Base-by-base conservation (phyloP, 2,797 vertebrate genomes). In the Meriones psammophilus region DNA sequence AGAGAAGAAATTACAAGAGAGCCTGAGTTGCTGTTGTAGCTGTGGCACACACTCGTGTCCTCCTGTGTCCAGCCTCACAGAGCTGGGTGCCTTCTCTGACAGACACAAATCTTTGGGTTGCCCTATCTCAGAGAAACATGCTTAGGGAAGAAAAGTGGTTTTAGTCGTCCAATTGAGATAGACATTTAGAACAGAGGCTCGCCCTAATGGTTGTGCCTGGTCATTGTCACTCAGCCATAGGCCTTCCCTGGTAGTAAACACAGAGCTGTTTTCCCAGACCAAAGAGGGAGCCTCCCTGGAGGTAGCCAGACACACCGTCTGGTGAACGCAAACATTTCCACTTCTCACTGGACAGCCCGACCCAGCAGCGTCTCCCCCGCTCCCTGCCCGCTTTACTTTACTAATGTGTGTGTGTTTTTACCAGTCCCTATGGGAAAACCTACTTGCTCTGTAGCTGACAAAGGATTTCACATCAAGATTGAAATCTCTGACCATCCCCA, bases 171-270 rank as follows among this genome's bases (percentile, higher is more conserved):
- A 94, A 95, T 89, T 83, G 97, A 98, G 97, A 97, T 95, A 97
- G 97, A 83, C 97, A 96, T 92, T 95, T 81, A 97, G 97, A 97
- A 97, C 92, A 94, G 96, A 96, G 89, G 80, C 92, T 96, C 91
- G 91, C 97, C 93, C 98, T 98, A 64, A 97, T 79, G 81, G 54
- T 68, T 96, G 89, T 98, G 98, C 99, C 98, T 97, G 97, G 97
- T 99, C 99, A 99, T 99, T 99, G 99, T 99, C 99, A 99, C 99
- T 98, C 98, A 98, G 98, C 98, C 98, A 98, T 98, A 99, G 98
- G 98, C 98, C 99, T 99, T 99, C 98, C 98, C 98, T 95, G 98
- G 99, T 93, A 98, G 99, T 99, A 99, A 99, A 99, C 99, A 99
- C 96, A 98, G 98, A 97, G 96, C 98, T 98, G 98, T 98, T 98